Evolutionary conservation across 2,888 invertebrate genomes (phyloP).

Genomic region (Dinocampus coccinellae): DNA sequence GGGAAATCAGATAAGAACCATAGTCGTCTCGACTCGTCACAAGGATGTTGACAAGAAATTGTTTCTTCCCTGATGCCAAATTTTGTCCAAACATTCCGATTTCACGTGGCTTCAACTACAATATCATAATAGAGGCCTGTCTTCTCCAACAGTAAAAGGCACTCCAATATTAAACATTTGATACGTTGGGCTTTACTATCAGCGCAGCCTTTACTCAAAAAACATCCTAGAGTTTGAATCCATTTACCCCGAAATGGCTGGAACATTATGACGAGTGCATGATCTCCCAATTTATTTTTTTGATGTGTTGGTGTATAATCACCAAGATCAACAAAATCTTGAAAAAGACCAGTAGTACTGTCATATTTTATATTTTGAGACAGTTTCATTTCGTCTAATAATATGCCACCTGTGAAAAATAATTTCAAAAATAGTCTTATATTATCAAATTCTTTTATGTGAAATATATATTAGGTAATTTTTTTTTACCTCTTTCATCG

Average conservation of each 20-base stretch:
- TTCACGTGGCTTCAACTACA: conserved; percentile 50
- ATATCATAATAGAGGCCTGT: conserved; percentile 46
- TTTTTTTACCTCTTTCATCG: no score
- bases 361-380: conserved; percentile 42
- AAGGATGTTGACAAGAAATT: conserved; percentile 46
- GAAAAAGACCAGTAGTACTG: not conserved
- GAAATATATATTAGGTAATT: not conserved
- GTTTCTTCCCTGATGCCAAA: conserved; percentile 39
- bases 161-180: no score
- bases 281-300: no score
- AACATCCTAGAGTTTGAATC: no score
- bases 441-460: not conserved
- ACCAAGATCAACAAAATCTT: conserved; percentile 37
- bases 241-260: no score
- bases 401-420: conserved; percentile 37
- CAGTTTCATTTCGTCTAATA: conserved; percentile 48
- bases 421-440: no score
- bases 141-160: conserved; percentile 43
- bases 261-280: no score
- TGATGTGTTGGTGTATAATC: no score
- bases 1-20: conserved; percentile 52
- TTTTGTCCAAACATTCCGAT: conserved; percentile 49
- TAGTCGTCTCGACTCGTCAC: conserved; percentile 34
- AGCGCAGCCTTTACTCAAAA: no score
- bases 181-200: no score